Evolutionary conservation across 2,888 invertebrate genomes (phyloP).

Genomic region (Deilephila porcellus): DNA sequence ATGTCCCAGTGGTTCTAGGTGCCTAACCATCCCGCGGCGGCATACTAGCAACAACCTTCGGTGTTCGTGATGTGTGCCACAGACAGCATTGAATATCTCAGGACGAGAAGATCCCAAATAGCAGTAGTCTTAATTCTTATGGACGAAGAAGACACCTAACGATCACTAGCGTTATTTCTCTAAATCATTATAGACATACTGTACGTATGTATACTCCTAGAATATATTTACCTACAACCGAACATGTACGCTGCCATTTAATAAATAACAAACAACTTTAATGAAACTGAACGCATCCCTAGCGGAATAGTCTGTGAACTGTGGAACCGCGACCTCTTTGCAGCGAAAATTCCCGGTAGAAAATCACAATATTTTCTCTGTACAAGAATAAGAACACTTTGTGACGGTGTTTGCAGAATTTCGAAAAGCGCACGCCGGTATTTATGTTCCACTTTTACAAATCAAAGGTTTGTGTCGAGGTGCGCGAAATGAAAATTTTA

Average conservation of each 20-base stretch:
- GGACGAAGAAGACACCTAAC: no score
- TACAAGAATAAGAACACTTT: slow-evolving; percentile 35
- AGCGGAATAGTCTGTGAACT: slow-evolving; percentile 38
- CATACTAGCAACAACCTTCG: no score
- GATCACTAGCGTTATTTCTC: no score
- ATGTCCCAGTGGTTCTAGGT: no score
- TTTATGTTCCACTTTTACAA: slow-evolving; percentile 28
- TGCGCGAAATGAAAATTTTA: background rate
- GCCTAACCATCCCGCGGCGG: no score
- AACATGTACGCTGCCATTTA: background rate
- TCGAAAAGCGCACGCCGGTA: slow-evolving; percentile 34
- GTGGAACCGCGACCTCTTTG: slow-evolving; percentile 40
- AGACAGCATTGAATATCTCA: no score
- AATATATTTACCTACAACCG: no score
- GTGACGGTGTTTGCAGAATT: slow-evolving; percentile 36
- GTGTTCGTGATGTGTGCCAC: no score
- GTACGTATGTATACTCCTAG: no score
- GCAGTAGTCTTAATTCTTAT: no score
- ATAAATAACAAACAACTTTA: slow-evolving; percentile 35
- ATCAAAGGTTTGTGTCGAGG: background rate
- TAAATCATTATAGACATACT: no score
- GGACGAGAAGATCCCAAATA: no score
- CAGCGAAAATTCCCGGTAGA: slow-evolving; percentile 29
- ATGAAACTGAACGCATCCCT: slow-evolving; percentile 56
- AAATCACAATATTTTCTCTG: slow-evolving; percentile 29